Evolutionary conservation across 2,888 invertebrate species (phyloP).

Genomic region (Torymus texanus): DNA sequence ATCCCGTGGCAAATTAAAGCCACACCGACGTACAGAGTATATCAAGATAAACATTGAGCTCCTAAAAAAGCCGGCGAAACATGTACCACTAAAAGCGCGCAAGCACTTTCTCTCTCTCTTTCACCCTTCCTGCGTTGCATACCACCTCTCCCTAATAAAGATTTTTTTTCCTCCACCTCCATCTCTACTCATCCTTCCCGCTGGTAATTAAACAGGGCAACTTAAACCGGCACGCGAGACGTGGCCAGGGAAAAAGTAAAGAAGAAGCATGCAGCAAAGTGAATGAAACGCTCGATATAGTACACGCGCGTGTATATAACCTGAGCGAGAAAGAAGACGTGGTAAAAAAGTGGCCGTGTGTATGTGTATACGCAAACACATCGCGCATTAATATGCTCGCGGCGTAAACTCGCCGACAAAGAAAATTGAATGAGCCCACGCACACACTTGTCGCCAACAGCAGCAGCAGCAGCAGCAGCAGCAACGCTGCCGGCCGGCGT

Average conservation of each 20-base stretch:
- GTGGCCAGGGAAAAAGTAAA: not conserved
- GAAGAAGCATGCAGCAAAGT: no score
- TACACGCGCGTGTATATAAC: no score
- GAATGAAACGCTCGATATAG: no score
- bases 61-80: no score
- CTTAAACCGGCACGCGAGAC: not conserved
- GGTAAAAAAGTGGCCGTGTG: no score
- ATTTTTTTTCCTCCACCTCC: not conserved
- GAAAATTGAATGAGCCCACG: conserved; percentile 68
- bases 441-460: conserved; percentile 6
- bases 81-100: no score
- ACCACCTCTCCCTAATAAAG: conserved; percentile 18
- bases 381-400: conserved; percentile 66
- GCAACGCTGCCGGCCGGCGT: not conserved
- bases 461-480: no score
- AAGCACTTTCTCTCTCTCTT: no score
- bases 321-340: no score
- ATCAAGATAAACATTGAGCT: no score
- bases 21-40: no score
- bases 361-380: conserved; percentile 31
- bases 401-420: conserved; percentile 68
- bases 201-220: conserved; percentile 14
- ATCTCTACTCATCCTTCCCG: not conserved
- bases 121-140: not conserved
- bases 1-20: no score